These are phyloP conservation scores for Pyrgus malvae DNA, from an alignment of 2,888 invertebrate genomes.

Conservation along the genomic window DNA sequence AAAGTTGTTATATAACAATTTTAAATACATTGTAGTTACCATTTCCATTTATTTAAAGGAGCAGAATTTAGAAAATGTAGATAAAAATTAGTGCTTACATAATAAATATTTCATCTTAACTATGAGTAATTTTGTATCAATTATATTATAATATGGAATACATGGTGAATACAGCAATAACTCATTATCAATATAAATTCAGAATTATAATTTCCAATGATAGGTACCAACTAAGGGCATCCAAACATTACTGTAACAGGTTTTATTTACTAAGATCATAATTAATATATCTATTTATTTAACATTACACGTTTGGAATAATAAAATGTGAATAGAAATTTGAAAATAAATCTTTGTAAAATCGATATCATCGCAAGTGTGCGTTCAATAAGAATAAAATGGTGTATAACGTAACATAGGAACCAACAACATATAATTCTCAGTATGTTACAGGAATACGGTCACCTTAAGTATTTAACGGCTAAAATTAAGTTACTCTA, in stretches of 20 bases:
- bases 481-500: constrained; percentile 41
- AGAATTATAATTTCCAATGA: constrained; percentile 12
- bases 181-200: constrained; percentile 13
- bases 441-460: constrained; percentile 39
- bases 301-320: constrained; percentile 26
- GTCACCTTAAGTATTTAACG: constrained; percentile 43
- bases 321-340: constrained; percentile 26
- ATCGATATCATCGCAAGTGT: constrained; percentile 39
- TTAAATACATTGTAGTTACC: background rate
- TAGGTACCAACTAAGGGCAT: constrained; percentile 16
- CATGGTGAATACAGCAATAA: constrained; percentile 21
- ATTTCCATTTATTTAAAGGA: background rate
- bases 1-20: background rate
- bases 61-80: constrained; percentile 7
- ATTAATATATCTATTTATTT: constrained; percentile 22
- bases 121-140: constrained; percentile 22
- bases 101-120: constrained; percentile 11
- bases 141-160: constrained; percentile 17
- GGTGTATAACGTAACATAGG: constrained; percentile 47
- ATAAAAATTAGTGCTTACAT: constrained; percentile 21
- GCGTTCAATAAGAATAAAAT: constrained; percentile 42
- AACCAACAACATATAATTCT: constrained; percentile 49
- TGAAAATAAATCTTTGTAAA: constrained; percentile 36
- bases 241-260: constrained; percentile 19
- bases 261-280: constrained; percentile 22